These are phyloP conservation scores for Ladona fulva DNA, from an alignment of 1,140 invertebrate genomes.

Conservation along the genomic window DNA sequence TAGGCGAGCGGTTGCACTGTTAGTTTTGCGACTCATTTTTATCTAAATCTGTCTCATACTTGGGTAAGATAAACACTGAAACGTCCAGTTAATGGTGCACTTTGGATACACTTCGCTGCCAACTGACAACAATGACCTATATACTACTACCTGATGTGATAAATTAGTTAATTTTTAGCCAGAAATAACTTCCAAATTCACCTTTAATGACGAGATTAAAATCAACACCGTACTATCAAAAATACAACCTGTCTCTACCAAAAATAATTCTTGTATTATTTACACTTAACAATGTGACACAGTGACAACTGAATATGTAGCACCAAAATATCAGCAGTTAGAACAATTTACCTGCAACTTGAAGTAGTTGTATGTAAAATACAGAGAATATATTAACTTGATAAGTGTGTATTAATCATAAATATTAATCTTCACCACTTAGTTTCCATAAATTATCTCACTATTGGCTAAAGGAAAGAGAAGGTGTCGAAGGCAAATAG, in stretches of 20 bases:
- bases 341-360: no score
- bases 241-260: no score
- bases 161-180: no score
- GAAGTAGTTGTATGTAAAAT: no score
- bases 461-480: neutral
- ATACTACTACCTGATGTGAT: neutral
- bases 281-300: neutral
- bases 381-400: neutral
- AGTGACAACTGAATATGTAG: neutral
- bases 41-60: neutral
- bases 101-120: neutral
- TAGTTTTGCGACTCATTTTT: conserved; percentile 34
- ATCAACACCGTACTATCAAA: no score
- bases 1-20: conserved; percentile 73
- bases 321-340: no score
- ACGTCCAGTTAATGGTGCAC: neutral
- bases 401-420: no score
- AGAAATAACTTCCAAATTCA: no score
- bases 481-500: neutral
- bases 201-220: no score
- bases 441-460: neutral
- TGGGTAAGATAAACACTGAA: neutral
- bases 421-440: neutral
- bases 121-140: neutral
- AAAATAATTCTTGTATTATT: neutral